These are phyloP conservation scores for Lepidurus arcticus DNA, from an alignment of 1,140 invertebrate genomes.

Conservation along the genomic window DNA sequence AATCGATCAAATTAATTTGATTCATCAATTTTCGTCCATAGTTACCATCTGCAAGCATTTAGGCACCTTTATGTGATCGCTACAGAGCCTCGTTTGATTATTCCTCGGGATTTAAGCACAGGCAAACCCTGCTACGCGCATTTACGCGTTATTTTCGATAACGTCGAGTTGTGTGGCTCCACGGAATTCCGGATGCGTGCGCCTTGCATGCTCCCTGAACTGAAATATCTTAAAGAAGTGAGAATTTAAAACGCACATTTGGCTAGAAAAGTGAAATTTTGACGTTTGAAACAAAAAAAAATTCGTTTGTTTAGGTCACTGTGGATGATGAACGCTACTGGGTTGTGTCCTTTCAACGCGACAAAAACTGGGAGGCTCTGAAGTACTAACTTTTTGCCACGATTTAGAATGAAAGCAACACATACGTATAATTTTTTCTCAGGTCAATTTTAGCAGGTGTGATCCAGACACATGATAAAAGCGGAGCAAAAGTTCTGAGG, in stretches of 20 bases:
- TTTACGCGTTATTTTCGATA: conserved; percentile 57
- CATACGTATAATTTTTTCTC: conserved; percentile 21
- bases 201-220: conserved; percentile 79
- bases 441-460: conserved; percentile 23
- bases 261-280: too few species aligned
- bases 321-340: conserved; percentile 80
- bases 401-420: too few species aligned
- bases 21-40: conserved; percentile 43
- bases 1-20: not conserved
- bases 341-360: conserved; percentile 72
- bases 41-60: conserved; percentile 91
- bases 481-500: conserved; percentile 57
- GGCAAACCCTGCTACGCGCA: conserved; percentile 72
- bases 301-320: conserved; percentile 48
- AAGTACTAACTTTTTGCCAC: conserved; percentile 46
- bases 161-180: conserved; percentile 40
- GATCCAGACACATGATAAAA: conserved; percentile 28
- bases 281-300: too few species aligned
- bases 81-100: conserved; percentile 75
- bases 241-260: not conserved
- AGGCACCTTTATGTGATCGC: conserved; percentile 92
- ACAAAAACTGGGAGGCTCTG: conserved; percentile 75
- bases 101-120: conserved; percentile 75
- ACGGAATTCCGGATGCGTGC: conserved; percentile 53
- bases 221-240: conserved; percentile 65